These are phyloP conservation scores for Drosophila barbarae DNA, from an alignment of 2,888 invertebrate genomes.

Conservation along the genomic window DNA sequence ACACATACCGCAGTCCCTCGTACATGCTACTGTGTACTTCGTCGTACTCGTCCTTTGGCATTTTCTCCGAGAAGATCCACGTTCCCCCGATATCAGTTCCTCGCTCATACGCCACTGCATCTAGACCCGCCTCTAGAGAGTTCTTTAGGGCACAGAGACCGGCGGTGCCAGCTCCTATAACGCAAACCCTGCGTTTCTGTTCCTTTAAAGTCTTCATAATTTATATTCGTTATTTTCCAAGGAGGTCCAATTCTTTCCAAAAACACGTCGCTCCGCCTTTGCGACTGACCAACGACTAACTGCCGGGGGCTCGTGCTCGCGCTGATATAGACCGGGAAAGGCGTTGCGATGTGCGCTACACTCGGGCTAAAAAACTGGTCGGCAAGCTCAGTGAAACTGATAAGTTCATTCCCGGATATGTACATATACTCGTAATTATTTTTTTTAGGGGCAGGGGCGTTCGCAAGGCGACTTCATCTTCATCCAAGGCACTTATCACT, in stretches of 20 bases:
- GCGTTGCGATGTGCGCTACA: conserved; percentile 27
- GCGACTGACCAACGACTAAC: conserved; percentile 33
- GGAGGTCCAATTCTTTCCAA: background rate
- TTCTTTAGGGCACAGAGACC: conserved; percentile 91
- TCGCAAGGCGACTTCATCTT: conserved; percentile 8
- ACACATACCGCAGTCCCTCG: conserved; percentile 87
- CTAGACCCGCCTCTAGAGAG: conserved; percentile 81
- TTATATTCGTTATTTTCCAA: conserved; percentile 1
- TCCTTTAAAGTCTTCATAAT: conserved; percentile 55
- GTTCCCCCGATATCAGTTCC: conserved; percentile 91
- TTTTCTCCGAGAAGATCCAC: conserved; percentile 92
- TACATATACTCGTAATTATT: background rate
- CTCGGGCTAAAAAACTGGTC: background rate
- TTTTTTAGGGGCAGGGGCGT: conserved; percentile 8
- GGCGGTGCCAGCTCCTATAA: conserved; percentile 95
- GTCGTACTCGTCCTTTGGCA: conserved; percentile 87
- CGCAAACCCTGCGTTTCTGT: conserved; percentile 79
- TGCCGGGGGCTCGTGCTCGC: conserved; percentile 30
- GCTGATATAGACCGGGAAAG: conserved; percentile 28
- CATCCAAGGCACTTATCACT: conserved; percentile 14
- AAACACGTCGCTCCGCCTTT: conserved; percentile 31
- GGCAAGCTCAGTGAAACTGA: background rate
- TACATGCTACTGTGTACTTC: conserved; percentile 97
- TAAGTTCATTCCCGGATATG: conserved; percentile 5
- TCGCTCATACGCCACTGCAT: conserved; percentile 88